A percentile compares a stretch with the other conserved stretches of the same genome.
These are phyloP conservation scores for Antigone vipio DNA, from an alignment of 2,113 vertebrate genomes.

Conservation along the genomic window DNA sequence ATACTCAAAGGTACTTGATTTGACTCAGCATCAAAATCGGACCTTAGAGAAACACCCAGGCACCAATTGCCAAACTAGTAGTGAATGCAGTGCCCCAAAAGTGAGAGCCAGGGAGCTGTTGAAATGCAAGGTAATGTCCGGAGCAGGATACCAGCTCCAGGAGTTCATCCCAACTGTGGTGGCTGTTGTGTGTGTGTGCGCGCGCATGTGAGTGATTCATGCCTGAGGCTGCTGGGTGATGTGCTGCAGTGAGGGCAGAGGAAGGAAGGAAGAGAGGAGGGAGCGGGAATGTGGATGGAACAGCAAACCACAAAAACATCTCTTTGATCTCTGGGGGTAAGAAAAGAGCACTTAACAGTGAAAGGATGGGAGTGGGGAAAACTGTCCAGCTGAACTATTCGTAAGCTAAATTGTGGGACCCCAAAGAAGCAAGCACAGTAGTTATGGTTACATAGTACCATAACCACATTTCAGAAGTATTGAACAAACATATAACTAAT, in stretches of 20 bases:
- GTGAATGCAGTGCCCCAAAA: neutral
- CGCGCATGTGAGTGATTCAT: neutral
- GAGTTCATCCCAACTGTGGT: neutral
- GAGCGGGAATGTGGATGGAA: neutral
- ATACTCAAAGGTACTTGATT: neutral
- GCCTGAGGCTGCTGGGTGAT: constrained; percentile 33
- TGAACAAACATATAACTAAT: neutral
- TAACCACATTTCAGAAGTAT: neutral
- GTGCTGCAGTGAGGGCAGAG: neutral
- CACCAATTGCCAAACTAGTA: neutral
- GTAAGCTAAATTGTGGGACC: neutral
- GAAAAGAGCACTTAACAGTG: neutral
- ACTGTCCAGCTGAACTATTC: neutral
- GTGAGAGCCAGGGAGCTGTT: neutral
- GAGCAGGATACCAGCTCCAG: neutral
- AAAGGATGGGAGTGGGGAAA: neutral
- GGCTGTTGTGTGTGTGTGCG: neutral
- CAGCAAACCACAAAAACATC: constrained; percentile 16
- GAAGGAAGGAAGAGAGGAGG: constrained; percentile 39
- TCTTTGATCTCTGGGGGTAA: constrained; percentile 59
- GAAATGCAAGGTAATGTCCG: neutral
- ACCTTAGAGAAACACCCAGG: neutral
- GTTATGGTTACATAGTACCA: neutral
- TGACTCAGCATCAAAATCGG: neutral
- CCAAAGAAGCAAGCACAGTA: neutral